These are phyloP conservation scores for Mythimna pallens DNA, from an alignment of 2,888 invertebrate species.

Conservation along the genomic window DNA sequence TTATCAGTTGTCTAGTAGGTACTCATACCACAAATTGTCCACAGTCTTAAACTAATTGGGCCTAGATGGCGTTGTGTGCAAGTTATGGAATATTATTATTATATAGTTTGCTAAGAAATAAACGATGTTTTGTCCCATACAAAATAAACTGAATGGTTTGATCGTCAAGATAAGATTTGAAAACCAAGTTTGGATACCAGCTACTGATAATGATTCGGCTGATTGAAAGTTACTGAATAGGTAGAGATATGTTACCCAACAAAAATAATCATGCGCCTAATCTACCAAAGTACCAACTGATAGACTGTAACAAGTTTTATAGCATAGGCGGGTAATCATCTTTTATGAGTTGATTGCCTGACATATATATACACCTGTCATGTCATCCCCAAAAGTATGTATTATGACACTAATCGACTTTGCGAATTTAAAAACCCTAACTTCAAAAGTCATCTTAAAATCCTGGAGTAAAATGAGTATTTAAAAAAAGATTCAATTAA, in stretches of 20 bases:
- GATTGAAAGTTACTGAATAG: background rate
- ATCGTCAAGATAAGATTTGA: background rate
- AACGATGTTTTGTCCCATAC: background rate
- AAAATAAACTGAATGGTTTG: background rate
- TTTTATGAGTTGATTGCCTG: conserved; percentile 22
- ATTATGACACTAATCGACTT: background rate
- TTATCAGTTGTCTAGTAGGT: no score
- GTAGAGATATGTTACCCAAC: conserved; percentile 10
- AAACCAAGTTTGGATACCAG: background rate
- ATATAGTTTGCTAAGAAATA: background rate
- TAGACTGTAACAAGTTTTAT: conserved; percentile 3
- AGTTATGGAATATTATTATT: no score
- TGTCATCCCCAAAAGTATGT: background rate
- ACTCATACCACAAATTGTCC: no score
- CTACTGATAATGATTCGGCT: conserved; percentile 10
- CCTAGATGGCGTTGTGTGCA: no score
- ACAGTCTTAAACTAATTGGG: no score
- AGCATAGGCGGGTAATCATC: background rate
- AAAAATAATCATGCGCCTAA: conserved; percentile 1
- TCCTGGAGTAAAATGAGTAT: conserved; percentile 1
- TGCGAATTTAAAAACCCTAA: background rate
- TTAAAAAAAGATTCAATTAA: conserved; percentile 28
- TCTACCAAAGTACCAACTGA: conserved; percentile 7
- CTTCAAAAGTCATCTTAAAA: background rate
- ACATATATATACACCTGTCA: background rate